Evolutionary conservation across 2,113 vertebrate genomes (phyloP).

Genomic region (Oreotrochilus melanogaster): DNA sequence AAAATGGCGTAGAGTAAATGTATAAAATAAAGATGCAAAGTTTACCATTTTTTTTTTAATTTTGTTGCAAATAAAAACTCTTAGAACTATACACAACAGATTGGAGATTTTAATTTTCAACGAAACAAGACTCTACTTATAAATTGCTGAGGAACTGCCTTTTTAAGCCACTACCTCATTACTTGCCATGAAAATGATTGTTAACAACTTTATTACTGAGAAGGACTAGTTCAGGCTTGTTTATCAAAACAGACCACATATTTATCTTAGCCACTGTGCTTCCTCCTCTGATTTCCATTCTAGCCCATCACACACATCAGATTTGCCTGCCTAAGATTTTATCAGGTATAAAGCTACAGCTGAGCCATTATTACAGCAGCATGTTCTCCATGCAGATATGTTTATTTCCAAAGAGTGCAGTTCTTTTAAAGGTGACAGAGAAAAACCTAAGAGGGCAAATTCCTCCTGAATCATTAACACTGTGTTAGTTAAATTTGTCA

Average conservation of each 20-base stretch:
- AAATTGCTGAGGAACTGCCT: background rate
- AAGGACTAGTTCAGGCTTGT: background rate
- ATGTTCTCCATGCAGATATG: background rate
- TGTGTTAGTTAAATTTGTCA: background rate
- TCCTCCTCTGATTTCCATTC: background rate
- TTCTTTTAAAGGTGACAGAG: background rate
- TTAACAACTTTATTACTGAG: background rate
- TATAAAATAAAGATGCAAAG: background rate
- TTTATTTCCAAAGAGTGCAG: background rate
- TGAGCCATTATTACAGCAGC: background rate
- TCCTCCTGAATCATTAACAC: background rate
- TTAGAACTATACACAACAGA: background rate
- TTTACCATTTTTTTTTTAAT: background rate
- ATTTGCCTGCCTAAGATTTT: background rate
- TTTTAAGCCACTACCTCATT: conserved; percentile 1
- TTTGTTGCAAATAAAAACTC: background rate
- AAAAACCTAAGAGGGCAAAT: background rate
- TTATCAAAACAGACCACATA: background rate
- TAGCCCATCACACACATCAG: background rate
- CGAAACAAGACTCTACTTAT: background rate
- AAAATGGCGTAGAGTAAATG: background rate
- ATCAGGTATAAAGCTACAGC: background rate
- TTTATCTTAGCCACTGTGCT: background rate
- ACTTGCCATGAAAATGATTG: background rate
- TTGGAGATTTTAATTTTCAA: background rate